Base-by-base conservation (phyloP, 92 coral and sea anemone species). In the Zoanthus sociatus region DNA sequence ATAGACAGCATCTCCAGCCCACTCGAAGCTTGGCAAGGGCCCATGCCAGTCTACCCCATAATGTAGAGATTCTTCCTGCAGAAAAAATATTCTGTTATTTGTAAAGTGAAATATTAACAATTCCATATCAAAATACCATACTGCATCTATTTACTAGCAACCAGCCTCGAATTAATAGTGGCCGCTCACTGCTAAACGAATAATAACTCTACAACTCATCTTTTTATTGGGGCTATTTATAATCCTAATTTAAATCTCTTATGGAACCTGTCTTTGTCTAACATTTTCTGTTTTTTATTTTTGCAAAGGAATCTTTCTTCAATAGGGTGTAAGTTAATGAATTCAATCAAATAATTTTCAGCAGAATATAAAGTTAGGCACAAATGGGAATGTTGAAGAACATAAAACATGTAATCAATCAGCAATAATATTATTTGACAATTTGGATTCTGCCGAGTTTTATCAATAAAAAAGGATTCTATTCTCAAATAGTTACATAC, bases 31-130 rank as follows among this genome's bases (percentile, higher is more conserved):
- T 58, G 90, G 90, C 72, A 47, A 58, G 45, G 84, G 89, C 32
- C 84, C 84, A 87, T 78, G 78, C 89, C 84, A 87, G 69, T 87
- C 89, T 61, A 87, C 78, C 76, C 89, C 78, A 77, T 87, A 46
- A 9, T 87, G 82, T 48, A 64, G 72, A 73, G 78, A 70, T 73
- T 85, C 82, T 21, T 85, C 88, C 88, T 72, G 77, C 15, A 37
- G 47, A 37, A 17, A 31, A 31, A 72, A 9, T 72, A 26, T 31
- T 31, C 47, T 72, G 46, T 54, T 54, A 54, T 54, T 54, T 54
- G 11, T 54, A 44, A 72, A 31, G 16, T 72, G 77, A 42, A 72
- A 72, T 72, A 11, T 71, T 71, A 12, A 54, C 7, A 54, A 54
- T 54, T 3, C 60, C 60, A 54, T 54, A 54, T 5, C 9, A 7